A percentile compares a stretch with the other conserved stretches of the same genome.
phyloP scores from a whole-genome alignment of 1,140 invertebrate genomes.

The Phymorhynchus buccinoides region DNA sequence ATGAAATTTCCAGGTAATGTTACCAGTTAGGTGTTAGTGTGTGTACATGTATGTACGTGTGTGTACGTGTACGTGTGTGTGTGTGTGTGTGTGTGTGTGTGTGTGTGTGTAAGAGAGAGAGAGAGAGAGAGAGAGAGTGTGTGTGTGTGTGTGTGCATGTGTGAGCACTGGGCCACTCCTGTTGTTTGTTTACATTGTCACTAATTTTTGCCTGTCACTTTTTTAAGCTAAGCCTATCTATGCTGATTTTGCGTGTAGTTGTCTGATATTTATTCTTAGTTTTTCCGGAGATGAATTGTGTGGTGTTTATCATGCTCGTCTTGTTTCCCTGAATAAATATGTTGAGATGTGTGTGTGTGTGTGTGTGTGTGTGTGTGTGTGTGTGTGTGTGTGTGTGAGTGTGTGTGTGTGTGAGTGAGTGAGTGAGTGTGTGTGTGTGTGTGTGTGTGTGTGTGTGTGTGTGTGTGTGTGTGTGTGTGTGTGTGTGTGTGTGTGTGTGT shows the following conservation, averaged over 20 bases:
- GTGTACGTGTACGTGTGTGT: not conserved
- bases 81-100: conserved; percentile 4
- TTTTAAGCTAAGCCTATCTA: too few relatives aligned
- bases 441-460: conserved; percentile 26
- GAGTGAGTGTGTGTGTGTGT: conserved; percentile 18
- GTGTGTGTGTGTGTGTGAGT: conserved; percentile 1
- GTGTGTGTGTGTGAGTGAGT: conserved; percentile 7
- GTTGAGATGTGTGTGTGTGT: not conserved
- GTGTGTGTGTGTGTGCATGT: conserved; percentile 14
- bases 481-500: conserved; percentile 22
- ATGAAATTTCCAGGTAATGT: too few relatives aligned
- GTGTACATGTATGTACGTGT: not conserved
- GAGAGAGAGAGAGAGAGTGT: too few relatives aligned
- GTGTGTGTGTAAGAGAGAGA: conserved; percentile 29
- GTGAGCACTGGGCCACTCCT: not conserved
- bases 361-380: conserved; percentile 24
- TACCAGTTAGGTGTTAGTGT: too few relatives aligned
- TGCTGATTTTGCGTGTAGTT: too few relatives aligned
- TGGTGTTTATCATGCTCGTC: too few relatives aligned
- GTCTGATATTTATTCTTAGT: too few relatives aligned
- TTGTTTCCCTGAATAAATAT: too few relatives aligned
- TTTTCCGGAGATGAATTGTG: too few relatives aligned
- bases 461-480: conserved; percentile 27
- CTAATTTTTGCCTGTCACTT: too few relatives aligned
- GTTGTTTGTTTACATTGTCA: too few relatives aligned